Base-by-base conservation (phyloP, 1,140 invertebrate genomes). In the Copidosoma floridanum region DNA sequence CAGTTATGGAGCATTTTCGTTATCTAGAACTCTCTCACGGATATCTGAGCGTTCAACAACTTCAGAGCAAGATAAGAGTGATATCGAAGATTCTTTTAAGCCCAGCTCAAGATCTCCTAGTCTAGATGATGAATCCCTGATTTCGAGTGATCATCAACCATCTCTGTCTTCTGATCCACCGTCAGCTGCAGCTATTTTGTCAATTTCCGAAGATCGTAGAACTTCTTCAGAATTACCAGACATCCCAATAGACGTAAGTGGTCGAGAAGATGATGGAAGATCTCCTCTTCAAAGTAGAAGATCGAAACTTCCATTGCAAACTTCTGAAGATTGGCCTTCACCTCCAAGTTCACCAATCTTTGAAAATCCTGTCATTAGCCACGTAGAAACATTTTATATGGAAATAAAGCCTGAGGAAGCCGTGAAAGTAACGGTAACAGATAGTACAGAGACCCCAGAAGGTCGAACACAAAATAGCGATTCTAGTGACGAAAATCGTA, bases 31-130 rank as follows among this genome's bases (percentile, higher is more conserved):
- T 0, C 80, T 94, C 18, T 93, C 91, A 1, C 81, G 91, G 51
- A 94, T 94, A 69, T 93, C 90, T 3, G 92, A 94, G 78, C 81
- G 91, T 21, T 93, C 91, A 61, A 93, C 91, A 8, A 90, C 91
- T 14, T 94, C 91, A 1, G 91, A 93, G 69, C 88, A 89, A 71
- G 88, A 87, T 48, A 84, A 82, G 62, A 89, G 88, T 70, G 86
- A 90, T 64, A 85, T 92, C 61, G 91, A 93, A 70, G 91, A 93
- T 76, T 90, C 91, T 0, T 91, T 90, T 26, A 92, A 92, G 78
- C 89, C 88, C 1, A 90, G 88, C 29, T 87, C 86, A 4, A 83
- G 89, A 51, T 91, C 90, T 6, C 88, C 91, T 40, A 92, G 90
- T 74, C 82, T 91, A 50, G 89, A 91, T 65, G 91, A 92, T 69